Base-by-base conservation (phyloP, 2,888 invertebrate genomes). In the Noctua pronuba region DNA sequence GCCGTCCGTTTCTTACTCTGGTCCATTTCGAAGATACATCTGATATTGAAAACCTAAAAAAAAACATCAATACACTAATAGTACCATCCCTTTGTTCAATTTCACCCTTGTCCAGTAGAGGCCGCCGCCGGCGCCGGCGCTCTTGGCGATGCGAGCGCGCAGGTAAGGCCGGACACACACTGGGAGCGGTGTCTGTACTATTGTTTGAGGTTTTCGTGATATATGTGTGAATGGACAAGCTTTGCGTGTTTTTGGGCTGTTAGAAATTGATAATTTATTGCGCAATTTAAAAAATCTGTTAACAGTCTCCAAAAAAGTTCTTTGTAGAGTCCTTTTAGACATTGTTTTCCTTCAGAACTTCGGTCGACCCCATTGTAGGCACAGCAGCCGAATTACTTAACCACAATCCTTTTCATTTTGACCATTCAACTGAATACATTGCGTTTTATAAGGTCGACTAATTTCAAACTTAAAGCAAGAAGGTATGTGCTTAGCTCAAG, bases 61-160 rank as follows among this genome's bases (percentile, higher is more conserved):
- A 65, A 70, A 75, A 60, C 52, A 49, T 73, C 49, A 67, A 80
- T 85, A 67, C 75, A 78, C 66, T 86, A 88, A 88, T 82, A 88
- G 86, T 88, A 82, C 79, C 83, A 85, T 88, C 88, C 87, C 83
- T 88, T 89, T 88, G 88, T 89, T 79, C 77, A 80, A 84, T 88
- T 88, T 82, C 80, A 89, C 91, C 90, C 89, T 88, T 88, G 90
- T 91, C 88, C 88, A 82, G 75, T 73, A 70, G 72, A 79, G 52
- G 80, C 79, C 67, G 85, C 88, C 88, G 80, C 67, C 89, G 93
- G 93, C 94, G 94, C 94, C 93, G 94, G 94, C 94, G 95, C 94
- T 92, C 89, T 90, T 79, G 91, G 91, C 91, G 86, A 16, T 85
- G 91, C 83, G 79, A 71, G 66, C 58, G 86, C 85, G 79, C 86